Evolutionary conservation across 2,888 invertebrate species (phyloP).

Genomic region (Trachelus tabidus): DNA sequence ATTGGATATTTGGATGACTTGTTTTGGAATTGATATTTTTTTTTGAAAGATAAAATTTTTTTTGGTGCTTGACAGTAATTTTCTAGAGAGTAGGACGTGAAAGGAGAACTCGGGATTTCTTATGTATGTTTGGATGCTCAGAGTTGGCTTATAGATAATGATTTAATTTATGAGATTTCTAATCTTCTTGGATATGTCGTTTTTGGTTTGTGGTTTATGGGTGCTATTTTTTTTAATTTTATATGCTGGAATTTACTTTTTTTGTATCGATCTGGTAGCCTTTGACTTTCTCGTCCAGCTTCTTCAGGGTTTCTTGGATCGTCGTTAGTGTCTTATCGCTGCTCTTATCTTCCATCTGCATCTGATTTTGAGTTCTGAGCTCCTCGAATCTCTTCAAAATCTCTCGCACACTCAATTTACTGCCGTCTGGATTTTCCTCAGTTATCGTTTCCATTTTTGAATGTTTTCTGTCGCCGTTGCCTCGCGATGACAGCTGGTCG

Average conservation of each 20-base stretch:
- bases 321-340: slow-evolving; percentile 61
- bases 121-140: no score
- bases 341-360: slow-evolving; percentile 46
- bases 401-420: slow-evolving; percentile 86
- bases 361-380: slow-evolving; percentile 64
- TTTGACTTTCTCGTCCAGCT: slow-evolving; percentile 66
- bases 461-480: slow-evolving; percentile 49
- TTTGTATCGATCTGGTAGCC: slow-evolving; percentile 54
- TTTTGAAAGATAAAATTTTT: no score
- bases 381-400: slow-evolving; percentile 85
- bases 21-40: no score
- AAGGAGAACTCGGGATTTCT: no score
- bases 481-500: slow-evolving; percentile 44
- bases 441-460: slow-evolving; percentile 82
- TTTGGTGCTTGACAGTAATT: no score
- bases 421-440: slow-evolving; percentile 78
- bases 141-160: no score
- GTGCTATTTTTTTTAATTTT: no score
- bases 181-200: no score
- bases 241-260: background rate
- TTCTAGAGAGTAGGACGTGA: no score
- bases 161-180: no score
- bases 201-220: no score
- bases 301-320: slow-evolving; percentile 65
- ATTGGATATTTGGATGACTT: no score